A percentile compares a stretch with the other conserved stretches of the same genome.
Evolutionary conservation across 2,797 vertebrate species (phyloP).

Genomic region (Ctenosaura bakeri): DNA sequence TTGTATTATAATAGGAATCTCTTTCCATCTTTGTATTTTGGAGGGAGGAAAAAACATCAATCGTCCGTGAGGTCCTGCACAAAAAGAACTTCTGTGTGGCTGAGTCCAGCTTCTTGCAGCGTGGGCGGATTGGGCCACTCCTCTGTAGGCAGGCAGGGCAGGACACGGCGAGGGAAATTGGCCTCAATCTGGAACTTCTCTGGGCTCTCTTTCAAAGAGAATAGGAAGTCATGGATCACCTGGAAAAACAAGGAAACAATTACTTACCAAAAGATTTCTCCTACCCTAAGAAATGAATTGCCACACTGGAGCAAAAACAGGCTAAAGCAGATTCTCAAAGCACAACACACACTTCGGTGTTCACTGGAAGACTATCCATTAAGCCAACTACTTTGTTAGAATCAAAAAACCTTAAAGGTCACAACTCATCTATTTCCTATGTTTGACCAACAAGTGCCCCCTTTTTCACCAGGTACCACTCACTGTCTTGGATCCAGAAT

Average conservation of each 20-base stretch:
- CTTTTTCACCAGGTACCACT: not conserved
- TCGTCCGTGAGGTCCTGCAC: conserved; percentile 99
- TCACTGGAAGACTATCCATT: not conserved
- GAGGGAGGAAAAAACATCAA: conserved; percentile 83
- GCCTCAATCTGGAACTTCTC: conserved; percentile 99
- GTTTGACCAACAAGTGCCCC: not conserved
- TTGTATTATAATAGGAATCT: conserved; percentile 84
- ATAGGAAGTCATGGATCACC: conserved; percentile 99
- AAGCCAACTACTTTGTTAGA: not conserved
- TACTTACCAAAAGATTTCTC: conserved; percentile 51
- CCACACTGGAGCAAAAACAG: not conserved
- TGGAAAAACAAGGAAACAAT: conserved; percentile 70
- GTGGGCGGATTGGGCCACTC: conserved; percentile 95
- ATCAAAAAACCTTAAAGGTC: not conserved
- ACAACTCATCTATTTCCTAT: not conserved
- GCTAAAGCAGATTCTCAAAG: not conserved
- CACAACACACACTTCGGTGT: not conserved
- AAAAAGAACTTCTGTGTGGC: conserved; percentile 98
- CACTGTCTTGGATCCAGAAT: not conserved
- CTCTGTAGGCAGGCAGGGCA: conserved; percentile 95
- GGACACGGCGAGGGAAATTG: conserved; percentile 95
- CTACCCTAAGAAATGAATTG: not conserved
- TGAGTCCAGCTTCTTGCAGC: conserved; percentile 96
- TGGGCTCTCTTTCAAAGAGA: conserved; percentile 98
- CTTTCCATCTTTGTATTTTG: conserved; percentile 69